phyloP scores from a whole-genome alignment of 30 jellyfish, hydroid and myxozoan genomes.

The Hydractinia echinata region DNA sequence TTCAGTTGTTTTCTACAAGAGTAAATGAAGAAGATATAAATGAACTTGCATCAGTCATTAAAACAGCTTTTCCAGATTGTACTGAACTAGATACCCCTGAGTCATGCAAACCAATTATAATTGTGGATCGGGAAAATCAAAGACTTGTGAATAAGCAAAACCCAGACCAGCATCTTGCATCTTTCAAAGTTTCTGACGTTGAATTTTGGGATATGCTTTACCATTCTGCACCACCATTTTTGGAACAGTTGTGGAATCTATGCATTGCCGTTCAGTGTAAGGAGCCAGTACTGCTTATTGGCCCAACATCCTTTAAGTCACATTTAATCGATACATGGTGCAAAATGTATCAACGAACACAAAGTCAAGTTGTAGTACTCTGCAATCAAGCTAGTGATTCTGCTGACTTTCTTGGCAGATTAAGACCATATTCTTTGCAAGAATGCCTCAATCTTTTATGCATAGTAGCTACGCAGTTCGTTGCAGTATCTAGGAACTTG shows the following conservation, averaged over 20 bases:
- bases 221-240: not conserved
- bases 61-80: not conserved
- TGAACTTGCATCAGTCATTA: not conserved
- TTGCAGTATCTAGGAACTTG: not conserved
- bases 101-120: slow-evolving; percentile 10
- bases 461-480: not conserved
- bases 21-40: not conserved
- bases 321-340: slow-evolving; percentile 14
- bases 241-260: slow-evolving; percentile 14
- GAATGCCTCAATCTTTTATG: not conserved
- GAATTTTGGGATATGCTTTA: slow-evolving; percentile 3
- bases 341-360: slow-evolving; percentile 3
- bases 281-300: slow-evolving; percentile 17
- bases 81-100: not conserved
- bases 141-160: not conserved
- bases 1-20: slow-evolving; percentile 2
- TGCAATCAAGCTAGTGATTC: slow-evolving; percentile 1
- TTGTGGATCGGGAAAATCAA: not conserved
- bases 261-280: slow-evolving; percentile 4
- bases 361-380: not conserved
- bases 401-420: slow-evolving; percentile 17
- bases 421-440: not conserved
- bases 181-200: not conserved
- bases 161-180: not conserved
- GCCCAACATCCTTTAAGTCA: slow-evolving; percentile 15